These are phyloP conservation scores for Thyatira batis DNA, from an alignment of 2,888 invertebrate species.

Conservation along the genomic window DNA sequence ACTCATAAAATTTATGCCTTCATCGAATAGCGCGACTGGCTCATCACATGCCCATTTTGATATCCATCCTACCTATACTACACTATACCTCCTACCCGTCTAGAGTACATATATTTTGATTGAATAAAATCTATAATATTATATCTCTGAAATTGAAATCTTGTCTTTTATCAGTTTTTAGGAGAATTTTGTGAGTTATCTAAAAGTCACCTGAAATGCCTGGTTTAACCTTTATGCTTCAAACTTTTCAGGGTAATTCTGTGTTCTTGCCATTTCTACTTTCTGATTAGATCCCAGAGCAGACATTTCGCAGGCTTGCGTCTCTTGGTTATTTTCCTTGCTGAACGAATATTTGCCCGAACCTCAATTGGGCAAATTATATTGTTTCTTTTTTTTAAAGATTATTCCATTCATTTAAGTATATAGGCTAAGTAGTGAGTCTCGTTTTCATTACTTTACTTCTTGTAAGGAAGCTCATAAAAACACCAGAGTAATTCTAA, in stretches of 20 bases:
- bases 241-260: neutral
- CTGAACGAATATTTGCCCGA: neutral
- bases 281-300: neutral
- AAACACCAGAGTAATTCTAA: too few relatives aligned
- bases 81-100: neutral
- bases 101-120: neutral
- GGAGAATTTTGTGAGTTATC: neutral
- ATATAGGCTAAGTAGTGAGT: too few relatives aligned
- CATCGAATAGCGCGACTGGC: conserved; percentile 44
- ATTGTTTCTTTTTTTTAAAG: too few relatives aligned
- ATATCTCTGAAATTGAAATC: neutral
- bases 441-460: too few relatives aligned
- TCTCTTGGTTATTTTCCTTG: neutral
- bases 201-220: neutral
- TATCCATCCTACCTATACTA: conserved; percentile 20
- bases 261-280: neutral
- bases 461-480: too few relatives aligned
- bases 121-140: neutral
- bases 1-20: conserved; percentile 56
- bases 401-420: too few relatives aligned
- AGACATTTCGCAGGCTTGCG: neutral
- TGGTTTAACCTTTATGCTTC: neutral
- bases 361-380: neutral
- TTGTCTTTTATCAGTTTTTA: neutral
- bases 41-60: conserved; percentile 25